Percentiles rank a stretch among this genome's conserved stretches.
phyloP scores from a whole-genome alignment of 2,113 vertebrate genomes.

The Salvelinus alpinus region DNA sequence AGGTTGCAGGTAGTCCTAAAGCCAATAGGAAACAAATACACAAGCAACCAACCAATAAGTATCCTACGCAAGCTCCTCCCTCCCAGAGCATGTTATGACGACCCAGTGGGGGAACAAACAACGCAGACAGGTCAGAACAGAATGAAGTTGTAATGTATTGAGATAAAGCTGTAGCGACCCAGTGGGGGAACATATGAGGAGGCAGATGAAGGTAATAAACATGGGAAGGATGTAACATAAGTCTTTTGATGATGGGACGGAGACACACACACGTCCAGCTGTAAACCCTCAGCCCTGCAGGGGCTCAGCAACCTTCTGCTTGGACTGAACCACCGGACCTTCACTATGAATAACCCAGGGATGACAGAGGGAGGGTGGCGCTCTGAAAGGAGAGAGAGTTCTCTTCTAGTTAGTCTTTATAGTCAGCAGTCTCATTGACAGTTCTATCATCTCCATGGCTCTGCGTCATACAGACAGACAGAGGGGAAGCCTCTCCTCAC shows the following conservation, averaged over 20 bases:
- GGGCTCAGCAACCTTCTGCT: too few relatives aligned
- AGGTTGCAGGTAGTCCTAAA: too few relatives aligned
- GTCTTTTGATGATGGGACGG: conserved; percentile 17
- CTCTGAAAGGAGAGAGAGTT: neutral
- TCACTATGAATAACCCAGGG: conserved; percentile 16
- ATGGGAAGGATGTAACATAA: conserved; percentile 48
- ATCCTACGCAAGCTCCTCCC: too few relatives aligned
- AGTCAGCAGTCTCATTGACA: conserved; percentile 24
- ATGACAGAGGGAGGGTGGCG: neutral
- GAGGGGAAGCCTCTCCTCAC: too few relatives aligned
- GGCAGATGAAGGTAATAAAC: conserved; percentile 56
- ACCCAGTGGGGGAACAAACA: too few relatives aligned
- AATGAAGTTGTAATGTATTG: too few relatives aligned
- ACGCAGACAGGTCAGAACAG: too few relatives aligned
- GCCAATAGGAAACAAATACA: conserved; percentile 12
- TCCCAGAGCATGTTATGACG: too few relatives aligned
- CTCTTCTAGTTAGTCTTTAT: neutral
- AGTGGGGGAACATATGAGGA: conserved; percentile 23
- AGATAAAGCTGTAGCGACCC: too few relatives aligned
- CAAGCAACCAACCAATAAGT: conserved; percentile 19
- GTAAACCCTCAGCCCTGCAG: conserved; percentile 33
- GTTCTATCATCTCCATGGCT: too few relatives aligned
- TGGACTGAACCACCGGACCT: neutral
- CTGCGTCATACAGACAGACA: too few relatives aligned
- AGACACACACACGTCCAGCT: conserved; percentile 26